phyloP scores from a whole-genome alignment of 2,888 invertebrate species.

The Xiphydria camelus region DNA sequence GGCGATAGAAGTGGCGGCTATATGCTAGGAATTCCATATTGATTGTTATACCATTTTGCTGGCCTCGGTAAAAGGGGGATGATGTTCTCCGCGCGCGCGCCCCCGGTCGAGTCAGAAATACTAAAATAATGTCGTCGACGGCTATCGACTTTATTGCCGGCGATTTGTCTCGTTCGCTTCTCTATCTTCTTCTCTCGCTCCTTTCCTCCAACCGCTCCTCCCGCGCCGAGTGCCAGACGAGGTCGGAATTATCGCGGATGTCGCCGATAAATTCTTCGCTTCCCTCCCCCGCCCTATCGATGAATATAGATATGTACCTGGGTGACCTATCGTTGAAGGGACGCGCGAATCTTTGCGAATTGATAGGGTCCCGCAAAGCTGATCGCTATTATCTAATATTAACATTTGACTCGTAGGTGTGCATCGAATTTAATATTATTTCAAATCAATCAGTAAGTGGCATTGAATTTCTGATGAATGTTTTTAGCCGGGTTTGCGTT shows the following conservation, averaged over 20 bases:
- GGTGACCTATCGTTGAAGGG: too few species aligned
- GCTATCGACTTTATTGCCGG: constrained; percentile 40
- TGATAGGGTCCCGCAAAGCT: too few species aligned
- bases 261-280: neutral
- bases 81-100: neutral
- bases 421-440: too few species aligned
- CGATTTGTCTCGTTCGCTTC: constrained; percentile 34
- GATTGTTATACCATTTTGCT: constrained; percentile 39
- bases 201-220: neutral
- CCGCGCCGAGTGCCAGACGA: neutral
- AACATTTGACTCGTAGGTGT: too few species aligned
- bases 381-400: too few species aligned
- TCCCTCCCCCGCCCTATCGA: too few species aligned
- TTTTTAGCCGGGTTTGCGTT: too few species aligned
- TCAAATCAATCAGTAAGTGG: too few species aligned
- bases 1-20: constrained; percentile 28
- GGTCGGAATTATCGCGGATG: neutral
- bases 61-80: constrained; percentile 21
- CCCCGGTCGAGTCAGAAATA: constrained; percentile 26
- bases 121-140: constrained; percentile 39
- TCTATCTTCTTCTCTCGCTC: neutral
- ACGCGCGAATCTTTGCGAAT: too few species aligned
- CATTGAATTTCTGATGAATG: too few species aligned
- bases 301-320: too few species aligned
- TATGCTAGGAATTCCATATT: constrained; percentile 35